Evolutionary conservation across 2,888 invertebrate genomes (phyloP), one percentile per base, ranked within the genome.

Genomic region (Acleris sparsana): DNA sequence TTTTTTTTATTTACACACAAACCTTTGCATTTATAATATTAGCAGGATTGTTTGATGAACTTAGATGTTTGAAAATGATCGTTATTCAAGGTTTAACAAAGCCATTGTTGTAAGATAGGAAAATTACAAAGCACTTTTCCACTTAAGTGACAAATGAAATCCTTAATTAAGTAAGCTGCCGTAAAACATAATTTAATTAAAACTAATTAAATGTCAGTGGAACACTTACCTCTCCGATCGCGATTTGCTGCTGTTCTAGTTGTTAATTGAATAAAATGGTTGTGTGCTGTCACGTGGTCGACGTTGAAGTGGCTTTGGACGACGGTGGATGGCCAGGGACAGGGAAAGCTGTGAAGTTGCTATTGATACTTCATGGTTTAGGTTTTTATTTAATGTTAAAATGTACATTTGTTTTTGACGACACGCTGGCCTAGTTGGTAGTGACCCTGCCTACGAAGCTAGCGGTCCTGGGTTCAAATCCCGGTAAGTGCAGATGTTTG

Each of bases 271-370:
- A 67, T 67, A 56, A 56, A 57, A 64, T 56, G 60, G 56, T 52
- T 65, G 65, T 61, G 53, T 56, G 44, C 57, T 66, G 66, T 62
- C 66, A 66, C 66, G 66, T 66, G 66, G 66, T 62, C 9, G 60
- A 39, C 5, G 56, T 18, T 58, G 63, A 18, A 67, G 63, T 67
- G 67, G 61, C 62, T 49, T 53, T 29, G 46, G 20, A 33, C 67
- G 53, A 29, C 18, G 56, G n/a, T 51, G 20, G 11, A 53, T 43
- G 33, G 22, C 3, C 11, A 20, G n/a, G 51, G 29, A 61, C 56
- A 56, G 51, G 18, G 29, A 43, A 22, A 17, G 17, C 44, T 5
- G 33, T 46, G 46, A 60, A 65, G 65, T n/a, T 29, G 64, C 20
- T 55, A 18, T 53, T 20, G 13, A 33, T 3, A 1, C 13, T 25